A percentile compares a stretch with the other conserved stretches of the same genome.
Evolutionary conservation across 2,113 vertebrate species (phyloP).

Genomic region (Corythaeola cristata): DNA sequence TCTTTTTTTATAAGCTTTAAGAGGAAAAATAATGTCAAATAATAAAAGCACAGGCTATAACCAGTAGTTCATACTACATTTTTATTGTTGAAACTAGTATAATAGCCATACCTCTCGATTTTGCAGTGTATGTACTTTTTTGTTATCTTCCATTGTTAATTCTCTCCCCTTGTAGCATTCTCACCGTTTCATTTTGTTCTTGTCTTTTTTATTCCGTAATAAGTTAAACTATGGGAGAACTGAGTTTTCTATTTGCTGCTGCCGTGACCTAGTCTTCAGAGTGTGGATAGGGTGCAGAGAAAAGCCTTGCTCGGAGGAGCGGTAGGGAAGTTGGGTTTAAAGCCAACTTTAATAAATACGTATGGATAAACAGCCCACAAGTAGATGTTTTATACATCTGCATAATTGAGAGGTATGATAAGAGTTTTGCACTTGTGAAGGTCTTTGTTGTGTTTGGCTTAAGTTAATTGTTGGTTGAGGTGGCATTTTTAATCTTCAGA

Average conservation of each 20-base stretch:
- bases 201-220: not conserved
- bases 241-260: not conserved
- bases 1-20: constrained; percentile 14
- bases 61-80: not conserved
- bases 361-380: not conserved
- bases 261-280: not conserved
- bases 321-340: not conserved
- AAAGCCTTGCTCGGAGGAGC: not conserved
- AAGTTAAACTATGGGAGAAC: not conserved
- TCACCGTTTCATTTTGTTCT: not conserved
- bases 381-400: not conserved
- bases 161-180: not conserved
- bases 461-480: not conserved
- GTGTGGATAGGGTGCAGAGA: not conserved
- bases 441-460: not conserved
- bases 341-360: not conserved
- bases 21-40: not conserved
- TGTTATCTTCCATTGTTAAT: not conserved
- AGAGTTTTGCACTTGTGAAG: not conserved
- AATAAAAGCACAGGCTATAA: not conserved
- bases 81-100: not conserved
- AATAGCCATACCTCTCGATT: not conserved
- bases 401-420: not conserved
- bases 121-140: not conserved
- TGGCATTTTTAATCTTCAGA: not conserved